phyloP scores from a whole-genome alignment of 2,113 vertebrate genomes.

The Porphyrio hochstetteri region DNA sequence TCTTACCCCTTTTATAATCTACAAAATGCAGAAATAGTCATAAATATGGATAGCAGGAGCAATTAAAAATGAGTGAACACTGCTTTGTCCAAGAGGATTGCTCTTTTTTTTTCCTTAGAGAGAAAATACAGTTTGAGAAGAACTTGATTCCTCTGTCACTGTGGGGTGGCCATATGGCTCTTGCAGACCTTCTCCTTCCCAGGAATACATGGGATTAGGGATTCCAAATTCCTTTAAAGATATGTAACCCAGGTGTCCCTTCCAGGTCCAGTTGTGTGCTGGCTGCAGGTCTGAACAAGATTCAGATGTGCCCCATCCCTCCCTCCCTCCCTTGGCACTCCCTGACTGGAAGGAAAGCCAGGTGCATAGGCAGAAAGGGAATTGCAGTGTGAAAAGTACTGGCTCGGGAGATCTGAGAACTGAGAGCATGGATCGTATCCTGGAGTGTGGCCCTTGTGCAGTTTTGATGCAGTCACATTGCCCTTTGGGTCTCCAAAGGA shows the following conservation, averaged over 20 bases:
- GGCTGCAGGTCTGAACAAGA: conserved; percentile 50
- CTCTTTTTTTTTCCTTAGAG: background rate
- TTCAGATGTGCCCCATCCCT: conserved; percentile 22
- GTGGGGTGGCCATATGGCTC: background rate
- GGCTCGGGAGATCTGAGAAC: background rate
- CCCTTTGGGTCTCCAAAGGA: background rate
- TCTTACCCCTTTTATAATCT: background rate
- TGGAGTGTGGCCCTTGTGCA: background rate
- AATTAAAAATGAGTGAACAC: background rate
- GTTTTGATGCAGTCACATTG: background rate
- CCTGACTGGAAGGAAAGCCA: conserved; percentile 8
- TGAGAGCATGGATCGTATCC: background rate
- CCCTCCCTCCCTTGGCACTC: conserved; percentile 24
- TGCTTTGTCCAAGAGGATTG: background rate
- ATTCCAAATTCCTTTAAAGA: background rate
- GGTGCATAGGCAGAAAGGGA: conserved; percentile 20
- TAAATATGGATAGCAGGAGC: background rate
- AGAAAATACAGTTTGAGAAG: background rate
- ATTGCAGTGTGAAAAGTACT: background rate
- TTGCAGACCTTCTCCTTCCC: background rate
- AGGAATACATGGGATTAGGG: background rate
- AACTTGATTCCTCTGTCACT: background rate
- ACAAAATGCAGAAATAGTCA: background rate
- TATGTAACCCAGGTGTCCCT: background rate
- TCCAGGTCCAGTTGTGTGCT: conserved; percentile 25